phyloP scores from a whole-genome alignment of 2,113 vertebrate species.

The Antigone vipio region DNA sequence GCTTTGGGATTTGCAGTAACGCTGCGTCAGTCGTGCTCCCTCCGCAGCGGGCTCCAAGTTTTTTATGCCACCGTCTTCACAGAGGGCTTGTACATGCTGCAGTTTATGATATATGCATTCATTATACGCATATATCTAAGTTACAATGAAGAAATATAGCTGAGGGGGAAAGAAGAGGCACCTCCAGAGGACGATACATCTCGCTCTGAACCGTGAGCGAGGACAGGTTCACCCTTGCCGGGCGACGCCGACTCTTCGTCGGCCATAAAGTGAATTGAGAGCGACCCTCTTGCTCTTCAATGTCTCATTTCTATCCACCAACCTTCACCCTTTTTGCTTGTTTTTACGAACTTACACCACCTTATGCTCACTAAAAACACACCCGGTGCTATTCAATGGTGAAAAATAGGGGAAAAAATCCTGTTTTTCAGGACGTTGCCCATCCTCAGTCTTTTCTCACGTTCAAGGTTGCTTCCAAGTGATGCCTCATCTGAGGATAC shows the following conservation, averaged over 20 bases:
- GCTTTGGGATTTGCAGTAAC: fast-evolving
- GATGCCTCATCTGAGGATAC: neutral
- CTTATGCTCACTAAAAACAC: neutral
- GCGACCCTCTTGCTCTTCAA: neutral
- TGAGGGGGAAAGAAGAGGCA: neutral
- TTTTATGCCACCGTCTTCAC: neutral
- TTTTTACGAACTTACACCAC: neutral
- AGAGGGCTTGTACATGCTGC: neutral
- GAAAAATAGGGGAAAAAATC: neutral
- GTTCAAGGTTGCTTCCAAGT: neutral
- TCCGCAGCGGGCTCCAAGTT: fast-evolving
- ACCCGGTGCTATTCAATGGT: neutral
- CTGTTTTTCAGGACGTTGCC: neutral
- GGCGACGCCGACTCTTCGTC: neutral
- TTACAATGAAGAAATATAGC: conserved; percentile 21
- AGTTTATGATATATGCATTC: neutral
- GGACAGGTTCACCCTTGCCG: neutral
- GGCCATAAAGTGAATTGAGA: neutral
- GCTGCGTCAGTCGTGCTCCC: fast-evolving
- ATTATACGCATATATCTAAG: neutral
- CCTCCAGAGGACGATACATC: neutral
- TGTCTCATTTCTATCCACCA: neutral
- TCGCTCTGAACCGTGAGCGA: neutral
- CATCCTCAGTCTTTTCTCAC: neutral
- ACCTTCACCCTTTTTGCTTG: neutral